Conservation (phyloP, 2,888 invertebrate species). For the Dastarcus helophoroides region DNA sequence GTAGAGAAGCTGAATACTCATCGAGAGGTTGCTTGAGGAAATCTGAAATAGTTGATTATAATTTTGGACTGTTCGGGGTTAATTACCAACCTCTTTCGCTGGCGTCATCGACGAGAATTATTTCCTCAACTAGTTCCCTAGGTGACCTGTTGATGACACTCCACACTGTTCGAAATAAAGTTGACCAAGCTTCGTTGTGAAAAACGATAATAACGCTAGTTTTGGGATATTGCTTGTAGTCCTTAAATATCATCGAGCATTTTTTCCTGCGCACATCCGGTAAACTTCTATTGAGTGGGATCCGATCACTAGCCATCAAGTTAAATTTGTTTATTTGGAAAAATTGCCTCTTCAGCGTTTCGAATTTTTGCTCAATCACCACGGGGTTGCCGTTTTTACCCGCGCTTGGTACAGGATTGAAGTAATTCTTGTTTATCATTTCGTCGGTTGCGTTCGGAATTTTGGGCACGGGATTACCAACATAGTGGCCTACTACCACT, state of each 20-base stretch:
- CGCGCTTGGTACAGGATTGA: conserved; percentile 58
- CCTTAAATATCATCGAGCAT: conserved; percentile 48
- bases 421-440: conserved; percentile 65
- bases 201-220: conserved; percentile 93
- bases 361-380: conserved; percentile 60
- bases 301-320: conserved; percentile 76
- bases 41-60: conserved; percentile 34
- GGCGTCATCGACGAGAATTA: conserved; percentile 81
- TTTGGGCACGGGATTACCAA: conserved; percentile 57
- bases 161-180: conserved; percentile 85
- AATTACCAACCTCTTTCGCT: conserved; percentile 61
- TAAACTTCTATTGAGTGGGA: conserved; percentile 71
- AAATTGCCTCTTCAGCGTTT: conserved; percentile 64
- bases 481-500: conserved; percentile 80
- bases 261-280: conserved; percentile 74
- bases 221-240: conserved; percentile 58
- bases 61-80: background rate
- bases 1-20: conserved; percentile 50
- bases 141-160: conserved; percentile 89
- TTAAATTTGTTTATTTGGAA: conserved; percentile 81
- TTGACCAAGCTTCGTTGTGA: conserved; percentile 99
- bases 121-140: conserved; percentile 59
- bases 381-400: conserved; percentile 75
- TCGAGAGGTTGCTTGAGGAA: conserved; percentile 55
- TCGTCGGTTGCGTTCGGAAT: conserved; percentile 59